Conservation (phyloP, 2,113 vertebrate species). For the Oncorhynchus tshawytscha region DNA sequence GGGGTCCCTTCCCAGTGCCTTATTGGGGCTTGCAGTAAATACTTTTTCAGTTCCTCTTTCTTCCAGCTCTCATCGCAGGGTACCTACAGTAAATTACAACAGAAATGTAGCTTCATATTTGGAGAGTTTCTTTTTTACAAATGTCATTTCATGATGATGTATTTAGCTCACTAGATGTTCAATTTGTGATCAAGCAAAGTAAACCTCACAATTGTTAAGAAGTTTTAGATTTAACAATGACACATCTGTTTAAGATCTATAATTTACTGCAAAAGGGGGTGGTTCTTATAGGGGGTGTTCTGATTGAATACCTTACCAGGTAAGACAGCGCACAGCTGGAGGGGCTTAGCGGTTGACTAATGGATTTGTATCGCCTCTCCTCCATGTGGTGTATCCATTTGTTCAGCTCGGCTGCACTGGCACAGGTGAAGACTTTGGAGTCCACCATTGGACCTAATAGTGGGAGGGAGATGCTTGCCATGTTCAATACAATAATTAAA, state of each 20-base stretch:
- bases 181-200: too few species aligned
- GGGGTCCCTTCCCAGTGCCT: conserved; percentile 79
- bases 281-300: too few species aligned
- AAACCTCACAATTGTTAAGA: too few species aligned
- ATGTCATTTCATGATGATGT: too few species aligned
- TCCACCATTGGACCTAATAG: conserved; percentile 76
- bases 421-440: conserved; percentile 73
- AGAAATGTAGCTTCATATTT: neutral
- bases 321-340: conserved; percentile 71
- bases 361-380: conserved; percentile 67
- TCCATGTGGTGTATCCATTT: conserved; percentile 72
- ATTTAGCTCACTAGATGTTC: too few species aligned
- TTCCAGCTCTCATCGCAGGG: conserved; percentile 76
- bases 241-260: too few species aligned
- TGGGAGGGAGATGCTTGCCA: neutral
- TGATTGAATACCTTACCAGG: conserved; percentile 61
- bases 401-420: conserved; percentile 59
- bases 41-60: conserved; percentile 68
- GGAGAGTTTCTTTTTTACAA: neutral
- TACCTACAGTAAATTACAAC: conserved; percentile 42
- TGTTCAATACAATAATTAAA: neutral
- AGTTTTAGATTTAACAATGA: too few species aligned
- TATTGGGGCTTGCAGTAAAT: conserved; percentile 71
- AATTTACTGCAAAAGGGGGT: too few species aligned
- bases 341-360: conserved; percentile 51